Percentiles rank a stretch among this genome's conserved stretches.
Evolutionary conservation across 2,888 invertebrate genomes (phyloP).

Genomic region (Philhelius pedissequus): DNA sequence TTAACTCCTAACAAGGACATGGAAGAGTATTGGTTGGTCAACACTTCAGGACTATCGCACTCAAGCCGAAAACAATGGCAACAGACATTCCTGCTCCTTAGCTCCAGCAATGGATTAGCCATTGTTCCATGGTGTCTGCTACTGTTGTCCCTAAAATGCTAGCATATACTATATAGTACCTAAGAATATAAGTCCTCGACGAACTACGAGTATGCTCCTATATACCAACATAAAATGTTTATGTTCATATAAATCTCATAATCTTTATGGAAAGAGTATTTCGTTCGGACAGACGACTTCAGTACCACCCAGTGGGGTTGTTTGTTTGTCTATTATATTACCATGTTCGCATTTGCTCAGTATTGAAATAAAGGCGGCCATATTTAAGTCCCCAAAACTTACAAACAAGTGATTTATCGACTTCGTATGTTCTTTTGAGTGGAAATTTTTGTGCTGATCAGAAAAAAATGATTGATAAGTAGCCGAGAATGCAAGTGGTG

Average conservation of each 20-base stretch:
- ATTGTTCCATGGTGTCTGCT: slow-evolving; percentile 62
- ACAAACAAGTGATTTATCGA: too few species aligned
- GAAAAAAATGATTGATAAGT: too few species aligned
- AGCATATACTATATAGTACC: neutral
- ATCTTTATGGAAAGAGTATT: slow-evolving; percentile 61
- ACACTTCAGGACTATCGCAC: slow-evolving; percentile 51
- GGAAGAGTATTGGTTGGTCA: slow-evolving; percentile 52
- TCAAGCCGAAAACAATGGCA: slow-evolving; percentile 59
- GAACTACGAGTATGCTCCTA: neutral
- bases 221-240: slow-evolving; percentile 59
- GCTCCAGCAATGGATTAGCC: slow-evolving; percentile 59
- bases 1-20: slow-evolving; percentile 1
- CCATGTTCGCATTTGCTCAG: neutral
- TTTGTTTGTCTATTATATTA: neutral
- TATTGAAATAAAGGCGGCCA: neutral
- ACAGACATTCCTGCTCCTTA: slow-evolving; percentile 45
- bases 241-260: slow-evolving; percentile 66
- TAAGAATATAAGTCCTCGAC: neutral
- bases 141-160: slow-evolving; percentile 36
- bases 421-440: too few species aligned
- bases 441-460: too few species aligned
- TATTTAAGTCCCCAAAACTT: too few species aligned
- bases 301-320: neutral
- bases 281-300: slow-evolving; percentile 17
- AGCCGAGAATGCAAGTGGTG: too few species aligned